Evolutionary conservation across 2,113 vertebrate genomes (phyloP).

Genomic region (Synchiropus splendidus): DNA sequence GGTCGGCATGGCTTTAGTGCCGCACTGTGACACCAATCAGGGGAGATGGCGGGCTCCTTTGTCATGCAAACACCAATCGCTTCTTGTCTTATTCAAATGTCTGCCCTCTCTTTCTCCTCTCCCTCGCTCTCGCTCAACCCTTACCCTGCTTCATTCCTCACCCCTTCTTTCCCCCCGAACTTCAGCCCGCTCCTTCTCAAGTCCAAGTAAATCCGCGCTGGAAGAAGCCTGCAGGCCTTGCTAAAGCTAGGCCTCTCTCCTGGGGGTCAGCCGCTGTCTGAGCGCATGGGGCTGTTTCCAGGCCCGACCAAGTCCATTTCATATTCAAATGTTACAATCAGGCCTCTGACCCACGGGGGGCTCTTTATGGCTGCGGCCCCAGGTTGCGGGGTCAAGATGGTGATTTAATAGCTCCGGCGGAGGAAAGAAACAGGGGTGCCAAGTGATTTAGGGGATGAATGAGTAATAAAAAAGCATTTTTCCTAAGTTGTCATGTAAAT

Average conservation of each 20-base stretch:
- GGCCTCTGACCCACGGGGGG: slow-evolving; percentile 65
- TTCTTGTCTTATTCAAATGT: slow-evolving; percentile 76
- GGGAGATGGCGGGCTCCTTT: slow-evolving; percentile 68
- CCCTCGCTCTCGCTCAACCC: slow-evolving; percentile 47
- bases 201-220: slow-evolving; percentile 69
- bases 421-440: slow-evolving; percentile 54
- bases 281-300: slow-evolving; percentile 66
- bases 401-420: slow-evolving; percentile 70
- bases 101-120: slow-evolving; percentile 55
- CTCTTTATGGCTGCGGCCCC: slow-evolving; percentile 67
- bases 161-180: slow-evolving; percentile 24
- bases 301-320: slow-evolving; percentile 69
- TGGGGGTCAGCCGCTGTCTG: slow-evolving; percentile 63
- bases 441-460: slow-evolving; percentile 68
- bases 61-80: slow-evolving; percentile 71
- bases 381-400: slow-evolving; percentile 72
- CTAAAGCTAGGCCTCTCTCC: slow-evolving; percentile 54
- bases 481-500: slow-evolving; percentile 69
- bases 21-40: slow-evolving; percentile 75
- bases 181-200: slow-evolving; percentile 54
- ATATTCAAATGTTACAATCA: slow-evolving; percentile 78
- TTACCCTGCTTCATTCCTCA: slow-evolving; percentile 13
- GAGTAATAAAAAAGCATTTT: slow-evolving; percentile 73
- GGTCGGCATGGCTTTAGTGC: slow-evolving; percentile 65
- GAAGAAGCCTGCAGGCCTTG: slow-evolving; percentile 34